Base-by-base conservation (phyloP, 2,888 invertebrate species). In the Alitta virens region DNA sequence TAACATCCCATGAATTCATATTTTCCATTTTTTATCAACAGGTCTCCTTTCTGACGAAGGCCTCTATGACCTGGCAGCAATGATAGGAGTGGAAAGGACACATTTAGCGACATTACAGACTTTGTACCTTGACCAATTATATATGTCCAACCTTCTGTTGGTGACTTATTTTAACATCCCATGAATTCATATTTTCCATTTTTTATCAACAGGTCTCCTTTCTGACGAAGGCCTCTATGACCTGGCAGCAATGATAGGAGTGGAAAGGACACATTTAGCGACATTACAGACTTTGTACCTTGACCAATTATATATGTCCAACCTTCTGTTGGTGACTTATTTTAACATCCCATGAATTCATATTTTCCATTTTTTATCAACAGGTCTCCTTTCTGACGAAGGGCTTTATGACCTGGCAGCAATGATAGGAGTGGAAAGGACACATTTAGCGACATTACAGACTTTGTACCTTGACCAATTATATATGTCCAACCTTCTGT, bases 371-470 rank as follows among this genome's bases (percentile, higher is more conserved):
- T 9, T 40, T 40, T 40, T 40, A 16, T 40, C n/a, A 14, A 12
- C 60, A 65, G 65, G 65, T 33, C 25, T 65, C 38, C 56, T 65
- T 9, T 65, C 65, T 2, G 65, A 65, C 42, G 43, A 61, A 23
- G 65, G 65, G 5, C 60, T 65, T 7, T 60, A 63, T 40, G 51
- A 53, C 14, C n/a, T 65, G 26, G 52, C 65, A n/a, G 40, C 43
- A 14, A 54, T 56, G 60, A 46, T 65, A 3, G 65, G 65, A 21
- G 55, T 49, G 9, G 65, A 65, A 53, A 63, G 65, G 63, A 50
- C 40, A 49, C 63, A 60, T 5, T 60, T 65, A 7, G 65, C 63
- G 2, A 58, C 65, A n/a, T 27, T 50, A 25, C 56, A n/a, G n/a
- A n/a, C n/a, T n/a, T n/a, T n/a, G n/a, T n/a, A n/a, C n/a, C n/a